Percentiles rank a stretch among this genome's conserved stretches.
Conservation (phyloP, 2,888 invertebrate genomes). For the Halocaridina rubra region DNA sequence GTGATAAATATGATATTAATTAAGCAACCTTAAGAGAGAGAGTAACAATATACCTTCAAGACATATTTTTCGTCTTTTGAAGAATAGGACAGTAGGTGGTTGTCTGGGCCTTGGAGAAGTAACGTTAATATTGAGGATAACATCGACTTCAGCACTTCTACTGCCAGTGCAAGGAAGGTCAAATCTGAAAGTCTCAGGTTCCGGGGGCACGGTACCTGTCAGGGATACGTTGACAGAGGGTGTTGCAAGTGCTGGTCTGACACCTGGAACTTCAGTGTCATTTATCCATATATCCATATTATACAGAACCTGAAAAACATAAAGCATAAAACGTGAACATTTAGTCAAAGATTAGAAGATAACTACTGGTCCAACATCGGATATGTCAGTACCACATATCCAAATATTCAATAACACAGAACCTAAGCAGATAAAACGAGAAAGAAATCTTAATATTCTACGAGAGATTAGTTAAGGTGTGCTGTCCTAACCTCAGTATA, state of each 20-base stretch:
- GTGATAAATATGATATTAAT: no score
- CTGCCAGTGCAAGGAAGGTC: conserved; percentile 61
- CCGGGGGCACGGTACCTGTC: conserved; percentile 49
- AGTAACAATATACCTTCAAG: conserved; percentile 29
- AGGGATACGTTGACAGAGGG: conserved; percentile 62
- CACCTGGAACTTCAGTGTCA: conserved; percentile 28
- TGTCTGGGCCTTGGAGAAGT: conserved; percentile 56
- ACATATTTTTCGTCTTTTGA: conserved; percentile 48
- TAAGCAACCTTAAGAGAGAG: not conserved
- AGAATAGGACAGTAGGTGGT: conserved; percentile 42
- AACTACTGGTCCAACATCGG: no score
- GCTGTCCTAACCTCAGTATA: no score
- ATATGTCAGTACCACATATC: no score
- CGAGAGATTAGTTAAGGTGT: no score
- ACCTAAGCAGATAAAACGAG: no score
- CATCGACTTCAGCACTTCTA: conserved; percentile 58
- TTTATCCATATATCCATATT: conserved; percentile 53
- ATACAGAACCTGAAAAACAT: not conserved
- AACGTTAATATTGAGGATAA: conserved; percentile 62
- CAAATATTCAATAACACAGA: no score
- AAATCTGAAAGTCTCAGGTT: conserved; percentile 57
- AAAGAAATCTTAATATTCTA: no score
- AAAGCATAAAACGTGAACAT: not conserved
- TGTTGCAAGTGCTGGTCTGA: conserved; percentile 28
- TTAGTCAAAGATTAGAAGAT: not conserved